phyloP scores from a whole-genome alignment of 2,888 invertebrate species.

The Allacma fusca region DNA sequence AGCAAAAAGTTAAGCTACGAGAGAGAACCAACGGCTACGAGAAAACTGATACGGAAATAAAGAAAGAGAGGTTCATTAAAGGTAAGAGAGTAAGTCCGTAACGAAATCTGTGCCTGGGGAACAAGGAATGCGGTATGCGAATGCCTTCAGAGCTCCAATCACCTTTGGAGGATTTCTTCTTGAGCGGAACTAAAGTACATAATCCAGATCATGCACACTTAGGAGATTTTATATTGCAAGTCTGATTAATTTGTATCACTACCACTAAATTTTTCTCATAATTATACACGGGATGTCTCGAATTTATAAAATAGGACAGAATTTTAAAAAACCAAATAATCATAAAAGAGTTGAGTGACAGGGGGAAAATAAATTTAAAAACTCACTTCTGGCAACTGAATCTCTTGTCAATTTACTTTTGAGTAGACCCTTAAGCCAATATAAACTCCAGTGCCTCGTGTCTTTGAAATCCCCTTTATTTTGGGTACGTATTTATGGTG shows the following conservation, averaged over 20 bases:
- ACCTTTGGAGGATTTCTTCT: conserved; percentile 62
- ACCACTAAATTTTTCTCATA: not conserved
- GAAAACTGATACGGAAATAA: conserved; percentile 1
- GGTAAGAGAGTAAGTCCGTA: conserved; percentile 43
- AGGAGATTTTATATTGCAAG: conserved; percentile 25
- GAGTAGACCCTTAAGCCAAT: conserved; percentile 19
- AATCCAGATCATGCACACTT: conserved; percentile 47
- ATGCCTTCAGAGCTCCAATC: conserved; percentile 56
- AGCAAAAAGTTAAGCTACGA: not conserved
- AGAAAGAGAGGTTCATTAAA: conserved; percentile 34
- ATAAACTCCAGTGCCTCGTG: not conserved
- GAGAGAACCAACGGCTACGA: not conserved
- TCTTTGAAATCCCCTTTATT: not conserved
- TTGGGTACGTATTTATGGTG: too few species aligned
- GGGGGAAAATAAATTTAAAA: too few species aligned
- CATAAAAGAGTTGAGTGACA: too few species aligned
- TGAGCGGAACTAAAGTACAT: conserved; percentile 60
- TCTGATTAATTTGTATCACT: not conserved
- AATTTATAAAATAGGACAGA: too few species aligned
- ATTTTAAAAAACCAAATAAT: too few species aligned
- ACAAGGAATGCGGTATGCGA: conserved; percentile 36
- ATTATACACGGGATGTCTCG: too few species aligned
- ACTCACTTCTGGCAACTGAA: too few species aligned
- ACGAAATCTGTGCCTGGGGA: conserved; percentile 44
- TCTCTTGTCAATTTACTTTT: not conserved